Conservation (phyloP, 2,888 invertebrate genomes). For the Aromia moschata region DNA sequence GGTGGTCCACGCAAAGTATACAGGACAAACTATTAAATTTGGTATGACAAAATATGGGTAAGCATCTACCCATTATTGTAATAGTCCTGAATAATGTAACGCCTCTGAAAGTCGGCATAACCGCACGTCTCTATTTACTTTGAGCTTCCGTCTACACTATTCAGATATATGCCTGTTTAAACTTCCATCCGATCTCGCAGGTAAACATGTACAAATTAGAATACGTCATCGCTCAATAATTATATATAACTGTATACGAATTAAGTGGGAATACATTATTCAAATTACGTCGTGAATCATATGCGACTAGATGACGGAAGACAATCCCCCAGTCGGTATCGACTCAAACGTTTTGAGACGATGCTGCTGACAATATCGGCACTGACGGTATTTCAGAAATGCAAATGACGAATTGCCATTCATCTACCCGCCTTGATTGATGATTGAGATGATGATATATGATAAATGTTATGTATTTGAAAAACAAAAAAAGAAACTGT, state of each 20-base stretch:
- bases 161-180: too few relatives aligned
- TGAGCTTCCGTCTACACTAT: too few relatives aligned
- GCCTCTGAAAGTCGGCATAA: too few relatives aligned
- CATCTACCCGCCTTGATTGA: background rate
- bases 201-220: conserved; percentile 9
- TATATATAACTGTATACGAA: conserved; percentile 23
- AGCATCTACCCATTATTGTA: too few relatives aligned
- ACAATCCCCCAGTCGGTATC: conserved; percentile 12
- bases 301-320: conserved; percentile 17
- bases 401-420: background rate
- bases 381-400: background rate
- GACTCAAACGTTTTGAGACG: background rate
- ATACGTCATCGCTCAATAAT: conserved; percentile 14
- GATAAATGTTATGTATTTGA: too few relatives aligned
- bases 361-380: background rate
- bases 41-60: too few relatives aligned
- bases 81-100: too few relatives aligned
- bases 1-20: too few relatives aligned
- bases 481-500: too few relatives aligned
- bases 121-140: too few relatives aligned
- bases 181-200: background rate
- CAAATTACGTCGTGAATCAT: conserved; percentile 17
- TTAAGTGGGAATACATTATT: conserved; percentile 23
- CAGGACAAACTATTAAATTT: too few relatives aligned
- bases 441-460: background rate